These are phyloP conservation scores for Ammodytes marinus DNA, from an alignment of 2,113 vertebrate species.

Conservation along the genomic window DNA sequence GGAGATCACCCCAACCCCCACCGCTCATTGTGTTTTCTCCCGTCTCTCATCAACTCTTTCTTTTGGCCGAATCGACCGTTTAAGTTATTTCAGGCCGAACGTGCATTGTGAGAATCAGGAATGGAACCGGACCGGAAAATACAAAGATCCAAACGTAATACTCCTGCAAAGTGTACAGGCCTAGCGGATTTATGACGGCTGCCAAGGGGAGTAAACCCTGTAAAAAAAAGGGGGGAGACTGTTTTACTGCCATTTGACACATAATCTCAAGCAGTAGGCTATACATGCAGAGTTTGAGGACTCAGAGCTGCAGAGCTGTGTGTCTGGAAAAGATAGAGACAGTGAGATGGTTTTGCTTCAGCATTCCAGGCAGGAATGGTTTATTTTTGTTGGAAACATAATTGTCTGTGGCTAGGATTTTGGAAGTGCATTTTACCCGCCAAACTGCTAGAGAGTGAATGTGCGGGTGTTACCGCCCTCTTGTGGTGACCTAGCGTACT, in stretches of 20 bases:
- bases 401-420: conserved; percentile 83
- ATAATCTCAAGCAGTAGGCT: conserved; percentile 63
- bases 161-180: conserved; percentile 17
- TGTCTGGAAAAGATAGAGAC: conserved; percentile 71
- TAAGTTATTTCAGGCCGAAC: background rate
- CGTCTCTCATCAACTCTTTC: conserved; percentile 45
- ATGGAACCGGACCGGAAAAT: conserved; percentile 16
- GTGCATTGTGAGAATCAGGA: conserved; percentile 11
- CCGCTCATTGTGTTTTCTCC: conserved; percentile 9
- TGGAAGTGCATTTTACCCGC: conserved; percentile 76
- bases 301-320: conserved; percentile 36
- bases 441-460: conserved; percentile 61
- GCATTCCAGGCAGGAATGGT: conserved; percentile 81
- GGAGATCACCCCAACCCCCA: conserved; percentile 49
- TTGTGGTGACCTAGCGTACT: conserved; percentile 68
- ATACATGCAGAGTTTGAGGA: conserved; percentile 30
- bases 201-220: conserved; percentile 59
- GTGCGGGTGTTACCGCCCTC: conserved; percentile 68
- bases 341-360: conserved; percentile 72
- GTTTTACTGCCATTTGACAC: conserved; percentile 71
- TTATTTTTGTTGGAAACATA: conserved; percentile 85
- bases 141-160: conserved; percentile 23
- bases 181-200: conserved; percentile 35
- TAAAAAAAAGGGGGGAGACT: conserved; percentile 53
- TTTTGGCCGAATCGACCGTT: background rate